phyloP scores from a whole-genome alignment of 1,140 invertebrate species.

The Asbolus verrucosus region DNA sequence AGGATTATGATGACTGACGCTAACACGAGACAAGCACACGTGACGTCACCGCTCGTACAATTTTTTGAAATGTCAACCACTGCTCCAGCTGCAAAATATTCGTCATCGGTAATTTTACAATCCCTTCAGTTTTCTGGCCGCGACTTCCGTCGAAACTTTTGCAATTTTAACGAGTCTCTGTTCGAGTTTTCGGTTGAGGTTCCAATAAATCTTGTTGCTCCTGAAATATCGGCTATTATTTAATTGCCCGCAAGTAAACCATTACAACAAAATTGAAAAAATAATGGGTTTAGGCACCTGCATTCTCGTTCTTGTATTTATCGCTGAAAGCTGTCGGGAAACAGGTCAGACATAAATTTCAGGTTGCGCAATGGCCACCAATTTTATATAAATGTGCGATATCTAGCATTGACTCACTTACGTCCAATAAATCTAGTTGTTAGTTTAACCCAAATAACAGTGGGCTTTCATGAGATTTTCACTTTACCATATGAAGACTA shows the following conservation, averaged over 20 bases:
- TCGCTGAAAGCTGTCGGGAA: neutral
- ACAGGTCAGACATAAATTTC: neutral
- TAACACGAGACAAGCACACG: neutral
- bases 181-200: neutral
- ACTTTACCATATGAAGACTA: neutral
- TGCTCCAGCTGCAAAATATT: no score
- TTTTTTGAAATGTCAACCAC: neutral
- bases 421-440: neutral
- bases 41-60: neutral
- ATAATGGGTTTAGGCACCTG: slow-evolving; percentile 3
- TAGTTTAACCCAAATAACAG: neutral
- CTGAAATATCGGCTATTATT: neutral
- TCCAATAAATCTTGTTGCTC: neutral
- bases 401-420: neutral
- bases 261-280: neutral
- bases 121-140: neutral
- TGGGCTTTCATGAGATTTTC: neutral
- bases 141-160: neutral
- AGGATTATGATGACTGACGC: slow-evolving; percentile 1
- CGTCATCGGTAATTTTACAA: slow-evolving; percentile 1
- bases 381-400: no score
- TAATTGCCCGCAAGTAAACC: no score
- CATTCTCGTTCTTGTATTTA: neutral
- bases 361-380: neutral
- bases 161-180: neutral